phyloP scores from a whole-genome alignment of 64 coral and sea anemone species.

The Montipora sp. region DNA sequence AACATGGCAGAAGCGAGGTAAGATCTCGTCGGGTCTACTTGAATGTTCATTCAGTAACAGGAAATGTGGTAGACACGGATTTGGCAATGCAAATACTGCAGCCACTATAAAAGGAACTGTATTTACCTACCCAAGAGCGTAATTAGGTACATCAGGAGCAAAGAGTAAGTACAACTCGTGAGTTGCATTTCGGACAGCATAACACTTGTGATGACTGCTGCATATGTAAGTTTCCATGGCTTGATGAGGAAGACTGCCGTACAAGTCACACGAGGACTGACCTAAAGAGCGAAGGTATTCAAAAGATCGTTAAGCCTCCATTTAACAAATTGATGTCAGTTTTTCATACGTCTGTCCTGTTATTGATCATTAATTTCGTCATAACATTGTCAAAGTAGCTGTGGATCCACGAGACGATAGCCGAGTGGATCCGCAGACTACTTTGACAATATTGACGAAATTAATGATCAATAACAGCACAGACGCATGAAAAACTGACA shows the following conservation, averaged over 20 bases:
- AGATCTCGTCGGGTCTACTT: too few relatives aligned
- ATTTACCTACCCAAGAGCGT: slow-evolving; percentile 83
- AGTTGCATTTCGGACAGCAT: slow-evolving; percentile 79
- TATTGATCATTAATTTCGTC: too few relatives aligned
- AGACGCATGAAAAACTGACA: too few relatives aligned
- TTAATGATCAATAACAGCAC: too few relatives aligned
- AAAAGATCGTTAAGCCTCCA: background rate
- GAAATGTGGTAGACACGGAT: too few relatives aligned
- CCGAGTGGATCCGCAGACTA: too few relatives aligned
- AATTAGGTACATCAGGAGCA: slow-evolving; percentile 78
- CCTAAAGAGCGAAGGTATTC: background rate
- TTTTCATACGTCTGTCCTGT: too few relatives aligned
- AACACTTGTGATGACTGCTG: slow-evolving; percentile 89
- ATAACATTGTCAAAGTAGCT: too few relatives aligned
- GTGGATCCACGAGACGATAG: too few relatives aligned
- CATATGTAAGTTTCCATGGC: slow-evolving; percentile 97
- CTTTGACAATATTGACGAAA: too few relatives aligned
- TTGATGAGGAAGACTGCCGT: slow-evolving; percentile 63
- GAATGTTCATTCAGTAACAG: too few relatives aligned
- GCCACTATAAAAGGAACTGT: background rate
- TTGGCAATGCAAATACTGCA: background rate
- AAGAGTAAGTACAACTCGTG: slow-evolving; percentile 93
- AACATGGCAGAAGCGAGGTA: too few relatives aligned
- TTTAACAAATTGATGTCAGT: background rate
- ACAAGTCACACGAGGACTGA: slow-evolving; percentile 50